phyloP scores from a whole-genome alignment of 2,888 invertebrate species.

The Pyralis farinalis region DNA sequence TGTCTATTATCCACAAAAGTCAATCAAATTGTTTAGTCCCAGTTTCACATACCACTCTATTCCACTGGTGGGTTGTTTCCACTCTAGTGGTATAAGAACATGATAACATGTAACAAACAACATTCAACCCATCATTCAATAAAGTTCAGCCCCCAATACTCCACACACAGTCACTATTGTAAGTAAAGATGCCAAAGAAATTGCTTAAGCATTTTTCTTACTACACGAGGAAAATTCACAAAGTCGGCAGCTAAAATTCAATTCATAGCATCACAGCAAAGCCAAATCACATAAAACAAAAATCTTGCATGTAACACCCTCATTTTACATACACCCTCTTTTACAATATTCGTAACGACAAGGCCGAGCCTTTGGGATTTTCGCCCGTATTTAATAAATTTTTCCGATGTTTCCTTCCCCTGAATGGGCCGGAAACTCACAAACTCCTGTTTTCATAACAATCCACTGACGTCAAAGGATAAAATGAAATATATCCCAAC shows the following conservation, averaged over 20 bases:
- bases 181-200: too few relatives aligned
- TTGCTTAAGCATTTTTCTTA: too few relatives aligned
- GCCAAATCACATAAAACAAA: not conserved
- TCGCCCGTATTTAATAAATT: slow-evolving; percentile 57
- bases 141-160: too few relatives aligned
- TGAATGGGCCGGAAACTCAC: slow-evolving; percentile 42
- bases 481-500: slow-evolving; percentile 38
- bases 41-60: too few relatives aligned
- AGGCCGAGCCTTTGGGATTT: slow-evolving; percentile 20
- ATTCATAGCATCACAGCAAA: not conserved
- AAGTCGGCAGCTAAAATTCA: not conserved
- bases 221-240: too few relatives aligned
- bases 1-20: too few relatives aligned
- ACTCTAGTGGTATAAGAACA: too few relatives aligned
- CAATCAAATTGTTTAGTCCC: too few relatives aligned
- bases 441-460: slow-evolving; percentile 53
- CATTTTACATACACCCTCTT: slow-evolving; percentile 6
- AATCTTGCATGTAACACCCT: slow-evolving; percentile 7
- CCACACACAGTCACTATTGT: too few relatives aligned
- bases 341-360: slow-evolving; percentile 29
- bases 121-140: too few relatives aligned
- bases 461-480: slow-evolving; percentile 35
- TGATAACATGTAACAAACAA: too few relatives aligned
- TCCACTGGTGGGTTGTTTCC: too few relatives aligned
- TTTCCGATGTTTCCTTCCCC: slow-evolving; percentile 44